These are phyloP conservation scores for Gila robusta DNA, from an alignment of 2,797 vertebrate genomes.

Conservation along the genomic window DNA sequence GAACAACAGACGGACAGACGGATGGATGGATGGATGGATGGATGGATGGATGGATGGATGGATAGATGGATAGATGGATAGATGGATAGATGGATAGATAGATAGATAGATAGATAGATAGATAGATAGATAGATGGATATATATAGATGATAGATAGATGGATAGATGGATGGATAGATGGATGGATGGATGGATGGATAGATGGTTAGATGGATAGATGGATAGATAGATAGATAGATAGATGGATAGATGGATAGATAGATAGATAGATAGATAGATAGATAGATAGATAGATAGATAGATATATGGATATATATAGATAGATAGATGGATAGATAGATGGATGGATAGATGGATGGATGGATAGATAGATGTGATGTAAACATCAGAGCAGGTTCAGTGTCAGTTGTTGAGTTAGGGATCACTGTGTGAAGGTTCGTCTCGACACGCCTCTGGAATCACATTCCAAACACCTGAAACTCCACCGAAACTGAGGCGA, in stretches of 20 bases:
- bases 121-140: background rate
- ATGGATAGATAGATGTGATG: rapidly evolving
- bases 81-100: rapidly evolving
- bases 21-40: rapidly evolving
- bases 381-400: background rate
- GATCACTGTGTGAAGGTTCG: constrained; percentile 10
- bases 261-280: rapidly evolving
- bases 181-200: rapidly evolving
- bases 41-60: rapidly evolving
- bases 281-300: rapidly evolving
- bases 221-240: rapidly evolving
- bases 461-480: constrained; percentile 56
- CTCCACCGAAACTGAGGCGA: constrained; percentile 55
- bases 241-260: rapidly evolving
- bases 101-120: background rate
- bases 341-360: background rate
- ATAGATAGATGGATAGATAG: background rate
- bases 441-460: constrained; percentile 52
- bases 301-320: background rate
- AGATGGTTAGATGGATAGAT: rapidly evolving
- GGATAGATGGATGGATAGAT: background rate
- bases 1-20: no score
- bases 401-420: background rate
- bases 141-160: rapidly evolving
- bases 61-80: rapidly evolving